Percentiles rank a stretch among this genome's conserved stretches.
These are phyloP conservation scores for Diorhabda carinulata DNA, from an alignment of 1,140 invertebrate species.

Conservation along the genomic window DNA sequence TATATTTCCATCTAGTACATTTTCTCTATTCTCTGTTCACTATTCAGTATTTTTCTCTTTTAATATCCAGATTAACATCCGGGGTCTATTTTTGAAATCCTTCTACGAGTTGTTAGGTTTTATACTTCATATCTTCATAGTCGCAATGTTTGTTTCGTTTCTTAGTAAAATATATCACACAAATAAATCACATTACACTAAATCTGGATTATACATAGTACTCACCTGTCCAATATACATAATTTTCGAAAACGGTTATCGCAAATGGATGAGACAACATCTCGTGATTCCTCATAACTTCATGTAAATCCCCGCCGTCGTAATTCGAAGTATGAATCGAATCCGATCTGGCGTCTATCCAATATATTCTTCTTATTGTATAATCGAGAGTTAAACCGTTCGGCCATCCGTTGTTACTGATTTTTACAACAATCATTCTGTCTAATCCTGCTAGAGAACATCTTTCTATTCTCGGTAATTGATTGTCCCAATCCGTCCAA, in stretches of 20 bases:
- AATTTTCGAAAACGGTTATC: conserved; percentile 75
- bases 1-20: too few species aligned
- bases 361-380: conserved; percentile 69
- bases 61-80: too few species aligned
- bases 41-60: too few species aligned
- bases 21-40: too few species aligned
- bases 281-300: conserved; percentile 63
- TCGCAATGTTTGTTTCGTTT: too few species aligned
- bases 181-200: too few species aligned
- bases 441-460: conserved; percentile 76
- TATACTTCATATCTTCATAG: too few species aligned
- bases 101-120: too few species aligned
- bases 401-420: conserved; percentile 76
- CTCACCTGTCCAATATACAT: conserved; percentile 83
- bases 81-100: too few species aligned
- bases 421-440: conserved; percentile 54
- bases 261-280: conserved; percentile 85
- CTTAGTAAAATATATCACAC: too few species aligned
- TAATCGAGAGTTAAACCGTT: conserved; percentile 85
- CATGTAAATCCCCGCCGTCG: conserved; percentile 69
- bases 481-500: conserved; percentile 87
- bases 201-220: neutral
- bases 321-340: conserved; percentile 79
- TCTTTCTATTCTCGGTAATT: conserved; percentile 77
- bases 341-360: conserved; percentile 82